phyloP scores from a whole-genome alignment of 1,140 invertebrate species.

The Nymphalis io region DNA sequence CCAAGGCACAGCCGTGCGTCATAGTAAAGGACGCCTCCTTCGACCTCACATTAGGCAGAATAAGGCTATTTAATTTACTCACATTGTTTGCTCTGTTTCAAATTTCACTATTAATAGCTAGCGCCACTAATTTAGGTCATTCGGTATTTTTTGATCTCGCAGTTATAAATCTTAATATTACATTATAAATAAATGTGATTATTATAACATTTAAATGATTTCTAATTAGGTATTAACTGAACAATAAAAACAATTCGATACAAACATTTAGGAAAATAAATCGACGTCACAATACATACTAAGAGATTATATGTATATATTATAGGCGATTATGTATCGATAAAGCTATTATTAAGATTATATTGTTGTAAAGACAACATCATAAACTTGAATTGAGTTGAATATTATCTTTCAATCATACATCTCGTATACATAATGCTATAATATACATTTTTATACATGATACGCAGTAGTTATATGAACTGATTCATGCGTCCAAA shows the following conservation, averaged over 20 bases:
- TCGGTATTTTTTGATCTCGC: slow-evolving; percentile 13
- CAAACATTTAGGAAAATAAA: no score
- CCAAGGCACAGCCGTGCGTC: slow-evolving; percentile 63
- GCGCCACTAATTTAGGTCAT: slow-evolving; percentile 14
- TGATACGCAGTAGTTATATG: slow-evolving; percentile 6
- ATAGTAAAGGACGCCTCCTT: slow-evolving; percentile 57
- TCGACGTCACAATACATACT: no score
- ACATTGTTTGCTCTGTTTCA: slow-evolving; percentile 50
- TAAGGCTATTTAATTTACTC: slow-evolving; percentile 52
- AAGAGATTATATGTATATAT: no score
- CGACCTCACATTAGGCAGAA: slow-evolving; percentile 41
- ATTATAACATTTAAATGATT: no score
- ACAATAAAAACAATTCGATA: no score
- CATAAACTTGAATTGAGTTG: no score
- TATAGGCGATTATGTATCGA: no score
- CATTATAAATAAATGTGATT: neutral
- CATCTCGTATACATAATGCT: neutral
- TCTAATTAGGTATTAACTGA: no score
- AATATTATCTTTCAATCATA: no score
- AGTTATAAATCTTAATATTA: slow-evolving; percentile 9
- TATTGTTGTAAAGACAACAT: no score
- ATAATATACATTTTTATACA: neutral
- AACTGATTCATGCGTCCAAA: slow-evolving; percentile 50
- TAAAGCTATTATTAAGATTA: no score
- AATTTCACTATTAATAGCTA: slow-evolving; percentile 43